Evolutionary conservation across 2,113 vertebrate species (phyloP), one percentile per base, ranked within the genome.

Genomic region (Spea bombifrons): DNA sequence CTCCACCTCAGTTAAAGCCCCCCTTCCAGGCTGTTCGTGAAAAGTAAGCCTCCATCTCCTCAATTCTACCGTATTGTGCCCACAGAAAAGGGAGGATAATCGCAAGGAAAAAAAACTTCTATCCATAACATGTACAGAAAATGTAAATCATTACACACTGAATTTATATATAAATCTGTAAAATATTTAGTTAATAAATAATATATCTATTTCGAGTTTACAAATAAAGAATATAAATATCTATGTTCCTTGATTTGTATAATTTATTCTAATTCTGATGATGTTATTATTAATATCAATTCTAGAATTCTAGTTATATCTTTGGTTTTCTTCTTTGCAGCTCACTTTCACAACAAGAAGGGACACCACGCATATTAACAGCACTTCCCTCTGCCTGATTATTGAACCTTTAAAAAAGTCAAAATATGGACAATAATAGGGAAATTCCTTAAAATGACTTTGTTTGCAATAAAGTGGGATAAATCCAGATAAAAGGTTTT

Each of bases 351-450:
- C 94, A 94, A 89, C 94, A 92, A 93, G 96, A 97, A 89, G 94
- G 94, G 86, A 92, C 95, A 88, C 93, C 95, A 84, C 92, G 95
- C 89, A 95, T 97, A 92, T 95, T 98, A 87, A 94, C 96, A 82
- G 94, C 95, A 81, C 94, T 98, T 84, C 93, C 97, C 84, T 95
- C 96, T 9, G 95, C 96, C 91, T 99, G 95, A 98, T 92, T 88
- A 90, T 83, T 89, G 90, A 83, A 86, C 87, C 86, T 78, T 84
- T 65, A 82, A 81, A 81, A 83, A 74, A 86, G 86, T 83, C 66
- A 85, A 88, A 71, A 55, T 59, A 59, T 63, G 85, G 85, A 90
- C 87, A 86, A 71, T 73, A 82, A 76, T 82, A 68, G 82, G 91
- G 86, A 30, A 92, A 66, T 57, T 81, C 84, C 73, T 84, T 89